Evolutionary conservation across 2,113 vertebrate genomes (phyloP).

Genomic region (Sphyrna mokarran): DNA sequence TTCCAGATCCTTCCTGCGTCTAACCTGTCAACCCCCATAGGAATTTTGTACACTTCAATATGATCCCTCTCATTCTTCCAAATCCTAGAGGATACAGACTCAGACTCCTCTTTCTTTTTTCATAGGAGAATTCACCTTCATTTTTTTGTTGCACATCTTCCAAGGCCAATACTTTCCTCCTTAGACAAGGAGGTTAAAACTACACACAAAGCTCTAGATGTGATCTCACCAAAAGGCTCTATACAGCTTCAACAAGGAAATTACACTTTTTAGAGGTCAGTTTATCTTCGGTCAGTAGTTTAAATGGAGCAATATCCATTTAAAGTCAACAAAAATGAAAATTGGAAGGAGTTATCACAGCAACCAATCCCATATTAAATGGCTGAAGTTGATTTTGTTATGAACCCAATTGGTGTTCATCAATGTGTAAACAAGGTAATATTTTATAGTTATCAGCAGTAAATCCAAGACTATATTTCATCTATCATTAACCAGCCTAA

Average conservation of each 20-base stretch:
- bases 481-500: neutral
- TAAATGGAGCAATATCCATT: neutral
- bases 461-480: neutral
- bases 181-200: too few species aligned
- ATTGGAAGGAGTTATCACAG: neutral
- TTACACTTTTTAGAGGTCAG: neutral
- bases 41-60: too few species aligned
- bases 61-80: too few species aligned
- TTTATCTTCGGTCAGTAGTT: neutral
- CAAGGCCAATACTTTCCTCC: too few species aligned
- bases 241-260: neutral
- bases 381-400: neutral
- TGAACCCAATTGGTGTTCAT: neutral
- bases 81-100: too few species aligned
- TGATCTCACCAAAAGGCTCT: too few species aligned
- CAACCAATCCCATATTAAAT: neutral
- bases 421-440: neutral
- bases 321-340: neutral
- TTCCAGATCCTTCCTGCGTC: too few species aligned
- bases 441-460: neutral
- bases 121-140: too few species aligned
- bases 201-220: too few species aligned
- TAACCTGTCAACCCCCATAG: too few species aligned
- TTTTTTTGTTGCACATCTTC: too few species aligned
- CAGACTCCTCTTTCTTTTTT: too few species aligned